Evolutionary conservation across 2,888 invertebrate species (phyloP).

Genomic region (Marasmarcha lunaedactyla): DNA sequence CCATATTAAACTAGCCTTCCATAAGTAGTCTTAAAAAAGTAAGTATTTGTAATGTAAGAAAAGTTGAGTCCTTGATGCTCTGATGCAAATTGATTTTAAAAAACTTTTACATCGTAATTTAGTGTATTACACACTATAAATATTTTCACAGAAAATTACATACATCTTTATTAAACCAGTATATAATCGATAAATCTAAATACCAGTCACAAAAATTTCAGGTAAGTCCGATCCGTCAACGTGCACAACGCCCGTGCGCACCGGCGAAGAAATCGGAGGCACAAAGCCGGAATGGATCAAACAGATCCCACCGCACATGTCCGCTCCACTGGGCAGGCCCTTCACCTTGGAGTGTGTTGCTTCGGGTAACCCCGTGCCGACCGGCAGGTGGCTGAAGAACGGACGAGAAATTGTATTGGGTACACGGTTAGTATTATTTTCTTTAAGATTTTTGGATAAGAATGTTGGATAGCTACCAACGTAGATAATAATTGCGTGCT

Average conservation of each 20-base stretch:
- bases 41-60: no score
- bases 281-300: conserved; percentile 92
- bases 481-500: no score
- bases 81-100: no score
- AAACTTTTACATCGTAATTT: no score
- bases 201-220: conserved; percentile 16
- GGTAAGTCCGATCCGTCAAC: conserved; percentile 88
- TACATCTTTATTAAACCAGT: neutral
- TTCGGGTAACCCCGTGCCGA: conserved; percentile 88
- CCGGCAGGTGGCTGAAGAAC: conserved; percentile 90
- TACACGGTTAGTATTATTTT: conserved; percentile 47
- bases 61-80: no score
- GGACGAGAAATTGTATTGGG: conserved; percentile 89
- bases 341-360: conserved; percentile 89
- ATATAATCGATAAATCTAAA: no score
- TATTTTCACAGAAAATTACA: neutral
- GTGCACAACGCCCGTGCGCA: conserved; percentile 92
- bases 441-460: no score
- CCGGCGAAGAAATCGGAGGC: conserved; percentile 90
- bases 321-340: conserved; percentile 85
- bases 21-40: no score
- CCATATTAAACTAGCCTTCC: no score
- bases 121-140: no score
- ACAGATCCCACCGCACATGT: conserved; percentile 79
- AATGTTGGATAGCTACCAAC: no score